phyloP scores from a whole-genome alignment of 2,888 invertebrate genomes.

The Cremastinae sp. region DNA sequence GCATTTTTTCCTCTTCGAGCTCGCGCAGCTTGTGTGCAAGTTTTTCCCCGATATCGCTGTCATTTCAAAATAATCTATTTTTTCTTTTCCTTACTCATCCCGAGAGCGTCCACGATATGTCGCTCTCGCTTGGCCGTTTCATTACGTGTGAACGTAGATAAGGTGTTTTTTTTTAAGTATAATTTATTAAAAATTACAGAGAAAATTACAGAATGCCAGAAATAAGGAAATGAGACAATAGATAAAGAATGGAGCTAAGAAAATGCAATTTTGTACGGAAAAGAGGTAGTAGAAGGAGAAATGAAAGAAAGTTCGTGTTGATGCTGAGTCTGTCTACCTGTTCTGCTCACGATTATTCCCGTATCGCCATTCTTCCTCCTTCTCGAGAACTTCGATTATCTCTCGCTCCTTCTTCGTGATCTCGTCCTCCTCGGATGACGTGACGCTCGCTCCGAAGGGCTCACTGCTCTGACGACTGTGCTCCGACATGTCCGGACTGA shows the following conservation, averaged over 20 bases:
- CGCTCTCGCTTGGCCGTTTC: neutral
- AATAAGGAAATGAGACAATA: neutral
- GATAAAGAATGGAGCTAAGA: slow-evolving; percentile 15
- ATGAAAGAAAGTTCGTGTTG: slow-evolving; percentile 23
- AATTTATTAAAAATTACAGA: too few species aligned
- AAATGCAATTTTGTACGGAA: neutral
- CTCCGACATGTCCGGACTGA: slow-evolving; percentile 81
- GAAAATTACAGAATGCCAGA: too few species aligned
- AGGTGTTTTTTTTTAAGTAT: too few species aligned
- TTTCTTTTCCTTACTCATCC: slow-evolving; percentile 28
- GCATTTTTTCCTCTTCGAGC: slow-evolving; percentile 81
- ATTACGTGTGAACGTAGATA: too few species aligned
- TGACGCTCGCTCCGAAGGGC: slow-evolving; percentile 86
- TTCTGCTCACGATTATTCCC: slow-evolving; percentile 76
- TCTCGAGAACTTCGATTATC: slow-evolving; percentile 85
- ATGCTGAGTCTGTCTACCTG: slow-evolving; percentile 68
- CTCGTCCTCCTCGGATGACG: slow-evolving; percentile 90
- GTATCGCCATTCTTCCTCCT: slow-evolving; percentile 84
- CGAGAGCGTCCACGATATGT: too few species aligned
- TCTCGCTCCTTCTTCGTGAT: slow-evolving; percentile 85
- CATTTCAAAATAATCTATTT: slow-evolving; percentile 58
- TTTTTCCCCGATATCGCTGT: slow-evolving; percentile 82
- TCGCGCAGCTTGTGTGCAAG: slow-evolving; percentile 83
- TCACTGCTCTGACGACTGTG: slow-evolving; percentile 92
- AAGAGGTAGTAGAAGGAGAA: slow-evolving; percentile 18